Base-by-base conservation (phyloP, 2,888 invertebrate species). In the Brachyptera putata region DNA sequence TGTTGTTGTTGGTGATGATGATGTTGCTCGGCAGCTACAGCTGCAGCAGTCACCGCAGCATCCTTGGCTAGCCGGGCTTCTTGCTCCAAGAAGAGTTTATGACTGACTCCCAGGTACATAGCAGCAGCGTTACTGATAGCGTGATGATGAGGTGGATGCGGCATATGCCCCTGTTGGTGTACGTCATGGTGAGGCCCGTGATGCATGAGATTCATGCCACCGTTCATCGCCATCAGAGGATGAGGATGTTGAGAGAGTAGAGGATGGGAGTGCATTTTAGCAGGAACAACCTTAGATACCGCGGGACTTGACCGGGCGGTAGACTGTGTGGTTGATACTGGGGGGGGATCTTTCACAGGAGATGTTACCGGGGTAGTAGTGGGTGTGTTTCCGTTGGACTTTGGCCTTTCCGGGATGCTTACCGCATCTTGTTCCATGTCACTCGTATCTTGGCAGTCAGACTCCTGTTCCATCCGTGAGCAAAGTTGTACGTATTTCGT, bases 401-500 rank as follows among this genome's bases (percentile, higher is more conserved):
- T 79, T 68, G 74, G 78, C 66, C 75, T 79, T 69, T 75, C 75
- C 41, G 79, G 74, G 25, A 79, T 79, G 62, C 68, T 67, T 43
- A 67, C 69, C 62, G 68, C 68, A 49, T 66, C 67, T 62, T 79
- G 80, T 71, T 87, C 87, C 70, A 80, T 74, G 70, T 87, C 87
- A 78, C 86, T 87, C 49, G 86, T 81, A 70, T 88, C 87, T 68
- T 85, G 84, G 67, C 86, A 86, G 69, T 87, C 87, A 22, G 60
- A 85, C 65, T 85, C 85, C 69, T 87, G 86, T 68, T 91, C 91
- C 83, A 91, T 90, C 67, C 90, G 81, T 70, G 88, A 91, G 73
- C 91, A 90, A 69, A 94, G 77, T 75, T 92, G 90, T 72, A 88
- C 83, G 75, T 94, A 94, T 73, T 92, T 89, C 71, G 92, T 90